Conservation (phyloP, 2,797 vertebrate species). For the Mycteria americana region DNA sequence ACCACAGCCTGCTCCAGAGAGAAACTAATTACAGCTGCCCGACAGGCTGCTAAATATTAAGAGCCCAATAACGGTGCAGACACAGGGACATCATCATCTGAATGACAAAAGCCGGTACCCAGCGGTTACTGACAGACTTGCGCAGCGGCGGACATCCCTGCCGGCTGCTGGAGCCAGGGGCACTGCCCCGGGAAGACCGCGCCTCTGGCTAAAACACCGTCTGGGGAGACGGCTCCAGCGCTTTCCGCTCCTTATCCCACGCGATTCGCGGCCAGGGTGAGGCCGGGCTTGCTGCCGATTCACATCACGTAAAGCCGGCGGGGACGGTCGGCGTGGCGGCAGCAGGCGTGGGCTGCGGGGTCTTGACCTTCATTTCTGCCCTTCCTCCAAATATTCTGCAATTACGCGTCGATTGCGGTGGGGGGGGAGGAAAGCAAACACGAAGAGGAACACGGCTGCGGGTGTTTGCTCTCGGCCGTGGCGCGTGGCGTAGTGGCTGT, state of each 20-base stretch:
- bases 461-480: background rate
- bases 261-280: background rate
- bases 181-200: background rate
- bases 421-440: constrained; percentile 21
- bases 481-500: background rate
- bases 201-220: background rate
- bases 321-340: background rate
- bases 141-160: background rate
- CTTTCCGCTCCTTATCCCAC: background rate
- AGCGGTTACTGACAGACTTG: background rate
- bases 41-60: constrained; percentile 42
- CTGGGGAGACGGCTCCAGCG: rapidly evolving
- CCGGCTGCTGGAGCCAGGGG: background rate
- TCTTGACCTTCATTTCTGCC: constrained; percentile 45
- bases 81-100: background rate
- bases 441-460: background rate
- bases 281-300: background rate
- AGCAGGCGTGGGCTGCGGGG: background rate
- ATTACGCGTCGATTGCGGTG: background rate
- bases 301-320: background rate
- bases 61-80: background rate
- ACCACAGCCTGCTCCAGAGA: background rate
- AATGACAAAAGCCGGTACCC: constrained; percentile 14
- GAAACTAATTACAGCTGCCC: constrained; percentile 39
- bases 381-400: constrained; percentile 20